These are phyloP conservation scores for Abrostola tripartita DNA, from an alignment of 2,888 invertebrate species.

Conservation along the genomic window DNA sequence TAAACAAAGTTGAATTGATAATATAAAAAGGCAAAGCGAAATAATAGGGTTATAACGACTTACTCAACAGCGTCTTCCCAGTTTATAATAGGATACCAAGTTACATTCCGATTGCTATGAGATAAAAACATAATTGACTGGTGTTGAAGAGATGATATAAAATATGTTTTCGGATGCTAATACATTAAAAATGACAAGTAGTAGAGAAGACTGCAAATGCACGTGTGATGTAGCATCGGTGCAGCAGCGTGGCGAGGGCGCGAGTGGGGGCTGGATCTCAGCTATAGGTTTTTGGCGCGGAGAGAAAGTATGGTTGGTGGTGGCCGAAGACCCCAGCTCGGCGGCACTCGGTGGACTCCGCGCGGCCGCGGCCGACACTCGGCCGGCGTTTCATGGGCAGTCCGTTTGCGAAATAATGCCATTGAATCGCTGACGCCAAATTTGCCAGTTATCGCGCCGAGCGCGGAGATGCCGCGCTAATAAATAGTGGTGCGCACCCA, in stretches of 20 bases:
- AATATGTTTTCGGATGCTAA: not conserved
- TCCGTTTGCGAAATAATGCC: conserved; percentile 84
- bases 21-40: too few species aligned
- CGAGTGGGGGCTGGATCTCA: conserved; percentile 59
- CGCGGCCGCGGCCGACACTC: conserved; percentile 85
- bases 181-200: not conserved
- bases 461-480: conserved; percentile 82
- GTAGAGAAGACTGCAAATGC: conserved; percentile 32
- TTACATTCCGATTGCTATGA: too few species aligned
- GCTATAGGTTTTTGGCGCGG: conserved; percentile 73
- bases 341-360: conserved; percentile 78
- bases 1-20: not conserved
- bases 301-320: conserved; percentile 84
- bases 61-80: too few species aligned
- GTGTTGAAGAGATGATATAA: not conserved
- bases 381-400: conserved; percentile 76
- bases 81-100: too few species aligned
- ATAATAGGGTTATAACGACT: too few species aligned
- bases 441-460: conserved; percentile 76
- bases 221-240: conserved; percentile 40
- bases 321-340: conserved; percentile 77
- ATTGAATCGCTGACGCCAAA: conserved; percentile 76
- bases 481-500: conserved; percentile 75
- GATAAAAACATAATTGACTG: too few species aligned
- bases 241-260: conserved; percentile 34